A percentile compares a stretch with the other conserved stretches of the same genome.
Conservation (phyloP, 1,140 invertebrate genomes). For the Berghia stephanieae region DNA sequence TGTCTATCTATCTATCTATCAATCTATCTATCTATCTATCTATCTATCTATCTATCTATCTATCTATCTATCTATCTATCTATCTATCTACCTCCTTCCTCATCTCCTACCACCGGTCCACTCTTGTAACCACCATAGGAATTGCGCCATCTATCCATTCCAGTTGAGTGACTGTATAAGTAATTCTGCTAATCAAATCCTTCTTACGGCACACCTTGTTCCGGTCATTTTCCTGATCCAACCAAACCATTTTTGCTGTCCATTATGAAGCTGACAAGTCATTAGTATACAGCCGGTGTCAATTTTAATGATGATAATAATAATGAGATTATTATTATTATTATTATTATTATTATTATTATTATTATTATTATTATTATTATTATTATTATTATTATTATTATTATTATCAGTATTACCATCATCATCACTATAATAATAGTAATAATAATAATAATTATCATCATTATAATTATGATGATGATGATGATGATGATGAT, state of each 20-base stretch:
- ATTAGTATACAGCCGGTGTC: neutral
- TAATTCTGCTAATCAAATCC: too few species aligned
- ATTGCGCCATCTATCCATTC: neutral
- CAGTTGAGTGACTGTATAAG: neutral
- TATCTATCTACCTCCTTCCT: too few species aligned
- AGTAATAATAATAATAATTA: neutral
- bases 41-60: too few species aligned
- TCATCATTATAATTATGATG: neutral
- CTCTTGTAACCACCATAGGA: neutral
- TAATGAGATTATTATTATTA: neutral
- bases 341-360: constrained; percentile 1
- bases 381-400: constrained; percentile 9
- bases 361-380: neutral
- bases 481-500: neutral
- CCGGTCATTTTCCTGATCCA: neutral
- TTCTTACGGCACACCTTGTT: neutral
- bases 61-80: too few species aligned
- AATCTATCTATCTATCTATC: too few species aligned
- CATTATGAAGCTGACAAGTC: neutral
- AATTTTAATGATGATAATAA: neutral
- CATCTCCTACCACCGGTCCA: too few species aligned
- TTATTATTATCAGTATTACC: constrained; percentile 8
- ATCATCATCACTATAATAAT: constrained; percentile 8
- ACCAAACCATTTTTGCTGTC: neutral
- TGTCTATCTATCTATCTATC: too few species aligned